A percentile compares a stretch with the other conserved stretches of the same genome.
These are phyloP conservation scores for Spisula subtruncata DNA, from an alignment of 2,888 invertebrate species.

Conservation along the genomic window DNA sequence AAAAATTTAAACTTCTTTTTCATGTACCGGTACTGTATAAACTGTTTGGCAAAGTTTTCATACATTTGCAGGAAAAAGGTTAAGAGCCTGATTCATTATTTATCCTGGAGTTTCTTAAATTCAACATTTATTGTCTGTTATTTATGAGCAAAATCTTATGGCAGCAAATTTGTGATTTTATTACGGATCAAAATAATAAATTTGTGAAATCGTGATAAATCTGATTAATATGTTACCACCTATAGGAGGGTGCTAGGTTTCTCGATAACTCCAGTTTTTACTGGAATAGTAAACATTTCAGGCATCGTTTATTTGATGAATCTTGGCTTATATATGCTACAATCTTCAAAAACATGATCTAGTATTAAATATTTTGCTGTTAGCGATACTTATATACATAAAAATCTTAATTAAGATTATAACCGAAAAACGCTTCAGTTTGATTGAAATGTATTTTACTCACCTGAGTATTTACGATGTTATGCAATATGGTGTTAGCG, in stretches of 20 bases:
- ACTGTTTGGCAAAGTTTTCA: not conserved
- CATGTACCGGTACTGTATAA: no score
- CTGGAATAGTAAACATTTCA: not conserved
- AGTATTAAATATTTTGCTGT: not conserved
- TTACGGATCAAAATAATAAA: not conserved
- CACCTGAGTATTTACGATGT: constrained; percentile 21
- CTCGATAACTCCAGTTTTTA: not conserved
- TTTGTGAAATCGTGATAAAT: not conserved
- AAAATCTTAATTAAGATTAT: constrained; percentile 31
- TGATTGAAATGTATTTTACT: constrained; percentile 22
- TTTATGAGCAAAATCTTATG: not conserved
- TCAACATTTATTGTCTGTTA: not conserved
- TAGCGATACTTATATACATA: not conserved
- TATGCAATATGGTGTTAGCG: not conserved
- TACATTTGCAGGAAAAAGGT: not conserved
- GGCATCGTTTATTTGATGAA: not conserved
- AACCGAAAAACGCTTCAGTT: not conserved
- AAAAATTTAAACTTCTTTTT: not conserved
- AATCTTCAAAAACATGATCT: constrained; percentile 19
- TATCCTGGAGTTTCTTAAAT: not conserved
- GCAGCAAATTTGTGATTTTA: not conserved
- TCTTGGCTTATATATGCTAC: not conserved
- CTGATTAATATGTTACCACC: not conserved
- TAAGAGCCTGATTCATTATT: not conserved
- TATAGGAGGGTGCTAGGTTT: not conserved